phyloP scores from a whole-genome alignment of 2,797 vertebrate species.

The Gila robusta region DNA sequence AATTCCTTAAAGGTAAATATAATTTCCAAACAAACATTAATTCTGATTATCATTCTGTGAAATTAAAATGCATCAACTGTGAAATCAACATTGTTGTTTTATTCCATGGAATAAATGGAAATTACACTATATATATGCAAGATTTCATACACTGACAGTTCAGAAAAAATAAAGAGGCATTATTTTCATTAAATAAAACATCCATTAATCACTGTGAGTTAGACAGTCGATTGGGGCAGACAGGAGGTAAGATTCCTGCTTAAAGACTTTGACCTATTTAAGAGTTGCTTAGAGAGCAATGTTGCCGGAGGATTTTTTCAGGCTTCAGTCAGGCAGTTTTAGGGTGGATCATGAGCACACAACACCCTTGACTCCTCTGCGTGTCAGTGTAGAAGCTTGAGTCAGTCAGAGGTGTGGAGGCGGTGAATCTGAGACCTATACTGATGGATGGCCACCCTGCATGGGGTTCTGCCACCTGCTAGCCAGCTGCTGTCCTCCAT shows the following conservation, averaged over 20 bases:
- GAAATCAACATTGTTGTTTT: neutral
- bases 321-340: neutral
- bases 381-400: neutral
- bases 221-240: neutral
- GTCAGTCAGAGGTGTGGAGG: neutral
- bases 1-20: neutral
- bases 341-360: neutral
- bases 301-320: neutral
- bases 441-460: constrained; percentile 51
- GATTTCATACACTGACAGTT: neutral
- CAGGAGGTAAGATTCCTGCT: constrained; percentile 9
- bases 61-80: neutral
- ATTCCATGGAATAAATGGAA: neutral
- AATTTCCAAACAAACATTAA: neutral
- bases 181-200: neutral
- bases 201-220: neutral
- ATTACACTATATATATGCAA: neutral
- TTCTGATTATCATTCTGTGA: too few species aligned
- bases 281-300: neutral
- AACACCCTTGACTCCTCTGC: constrained; percentile 4
- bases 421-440: constrained; percentile 54
- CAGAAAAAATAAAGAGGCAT: neutral
- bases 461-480: constrained; percentile 75
- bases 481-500: constrained; percentile 74
- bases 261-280: constrained; percentile 32